Evolutionary conservation across 2,888 invertebrate species (phyloP).

Genomic region (Miltochrista miniata): DNA sequence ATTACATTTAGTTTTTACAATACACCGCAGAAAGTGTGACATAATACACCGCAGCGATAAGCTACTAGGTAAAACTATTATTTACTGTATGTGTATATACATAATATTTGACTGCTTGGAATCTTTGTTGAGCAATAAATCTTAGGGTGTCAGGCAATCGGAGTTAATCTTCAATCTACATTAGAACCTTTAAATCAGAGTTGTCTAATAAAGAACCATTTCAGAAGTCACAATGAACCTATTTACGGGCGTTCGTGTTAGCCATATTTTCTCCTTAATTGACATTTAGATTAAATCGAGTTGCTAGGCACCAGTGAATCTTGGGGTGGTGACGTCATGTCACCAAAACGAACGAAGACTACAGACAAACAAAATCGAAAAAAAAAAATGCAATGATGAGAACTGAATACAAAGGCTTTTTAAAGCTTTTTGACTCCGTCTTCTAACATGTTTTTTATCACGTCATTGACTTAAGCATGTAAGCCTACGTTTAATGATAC

Average conservation of each 20-base stretch:
- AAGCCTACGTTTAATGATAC: background rate
- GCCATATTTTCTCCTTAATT: conserved; percentile 60
- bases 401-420: too few species aligned
- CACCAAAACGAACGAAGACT: background rate
- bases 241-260: conserved; percentile 47
- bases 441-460: too few species aligned
- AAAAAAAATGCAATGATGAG: too few species aligned
- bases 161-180: conserved; percentile 23
- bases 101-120: too few species aligned
- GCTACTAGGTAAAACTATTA: too few species aligned
- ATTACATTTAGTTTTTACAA: too few species aligned
- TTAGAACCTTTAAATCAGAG: conserved; percentile 27
- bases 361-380: too few species aligned
- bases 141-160: background rate
- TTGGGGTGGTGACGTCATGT: conserved; percentile 11
- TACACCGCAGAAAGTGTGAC: too few species aligned
- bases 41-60: too few species aligned
- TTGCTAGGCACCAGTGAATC: conserved; percentile 35
- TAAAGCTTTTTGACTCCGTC: too few species aligned
- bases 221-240: conserved; percentile 39
- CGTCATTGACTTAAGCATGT: background rate
- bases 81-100: too few species aligned
- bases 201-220: conserved; percentile 26
- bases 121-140: background rate
- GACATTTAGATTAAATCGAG: conserved; percentile 59